Conservation (phyloP, 2,113 vertebrate species). For the Oncorhynchus tshawytscha region DNA sequence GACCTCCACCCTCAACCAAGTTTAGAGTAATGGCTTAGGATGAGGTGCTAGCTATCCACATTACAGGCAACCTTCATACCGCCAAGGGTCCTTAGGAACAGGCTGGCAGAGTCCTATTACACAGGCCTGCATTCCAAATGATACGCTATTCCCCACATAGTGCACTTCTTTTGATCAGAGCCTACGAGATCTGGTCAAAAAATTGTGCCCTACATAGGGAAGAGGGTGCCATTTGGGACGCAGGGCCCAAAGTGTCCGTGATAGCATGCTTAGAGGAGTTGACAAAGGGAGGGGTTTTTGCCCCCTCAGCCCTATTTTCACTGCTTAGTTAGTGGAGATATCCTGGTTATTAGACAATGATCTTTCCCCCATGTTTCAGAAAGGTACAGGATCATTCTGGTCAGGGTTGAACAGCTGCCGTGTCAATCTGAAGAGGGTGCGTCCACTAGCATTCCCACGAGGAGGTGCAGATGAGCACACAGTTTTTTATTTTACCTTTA, state of each 20-base stretch:
- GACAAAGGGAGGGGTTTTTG: constrained; percentile 36
- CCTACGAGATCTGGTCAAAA: too few species aligned
- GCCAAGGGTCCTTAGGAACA: constrained; percentile 48
- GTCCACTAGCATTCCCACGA: too few species aligned
- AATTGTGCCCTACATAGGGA: too few species aligned
- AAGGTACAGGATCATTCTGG: constrained; percentile 48
- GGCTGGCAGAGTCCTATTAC: constrained; percentile 69
- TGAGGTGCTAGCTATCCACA: constrained; percentile 61
- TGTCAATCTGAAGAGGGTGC: constrained; percentile 37
- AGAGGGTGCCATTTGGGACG: constrained; percentile 72
- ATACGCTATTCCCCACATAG: too few species aligned
- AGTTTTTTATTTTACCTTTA: too few species aligned
- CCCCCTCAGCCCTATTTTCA: background rate
- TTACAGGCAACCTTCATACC: constrained; percentile 70
- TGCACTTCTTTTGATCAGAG: too few species aligned
- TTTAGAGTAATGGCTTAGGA: constrained; percentile 68
- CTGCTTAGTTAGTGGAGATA: constrained; percentile 44
- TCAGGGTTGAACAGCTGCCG: constrained; percentile 61
- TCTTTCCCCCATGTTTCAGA: constrained; percentile 56
- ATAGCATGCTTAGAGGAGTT: constrained; percentile 61
- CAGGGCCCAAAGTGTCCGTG: too few species aligned
- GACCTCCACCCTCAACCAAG: constrained; percentile 43
- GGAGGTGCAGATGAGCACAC: background rate
- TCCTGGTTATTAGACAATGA: constrained; percentile 58
- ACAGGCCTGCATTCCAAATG: constrained; percentile 64